Base-by-base conservation (phyloP, 1,140 invertebrate genomes). In the Musca vetustissima region DNA sequence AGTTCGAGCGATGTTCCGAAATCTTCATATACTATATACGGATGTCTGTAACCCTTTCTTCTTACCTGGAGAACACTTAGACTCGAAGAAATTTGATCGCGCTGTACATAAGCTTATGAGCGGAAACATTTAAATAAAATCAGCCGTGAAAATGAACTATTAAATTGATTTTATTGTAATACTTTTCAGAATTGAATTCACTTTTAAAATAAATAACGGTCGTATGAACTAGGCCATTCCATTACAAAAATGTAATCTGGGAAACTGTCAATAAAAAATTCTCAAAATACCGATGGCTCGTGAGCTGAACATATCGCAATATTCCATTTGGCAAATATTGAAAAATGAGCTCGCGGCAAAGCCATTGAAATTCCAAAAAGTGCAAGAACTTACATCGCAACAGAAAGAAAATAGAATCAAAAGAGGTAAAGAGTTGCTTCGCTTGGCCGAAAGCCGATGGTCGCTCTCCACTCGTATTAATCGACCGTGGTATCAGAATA, bases 1-100 rank as follows among this genome's bases (percentile, higher is more conserved):
- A 86, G 94, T 98, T 2, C 86, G 95, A 84, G 92, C 91, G 74
- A 95, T 94, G 86, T 94, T 98, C 75, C 87, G 93, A 68, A 93
- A 93, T 83, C 85, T 98, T 24, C 96, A 98, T 83, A 88, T 89
- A 64, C 89, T 94, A 14, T 98, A 97, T 83, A 92, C 93, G 2
- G 94, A 98, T 84, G 89, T 98, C 17, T 96, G 93, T 77, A 97
- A 97, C 87, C 95, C 96, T 57, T 98, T 98, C 83, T 96, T 97
- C 82, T 89, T 92, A 79, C 94, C 95, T 53, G 93, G 93, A 21
- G 91, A 94, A 75, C 86, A 88, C 73, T 92, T 97, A 55, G 87
- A 84, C 49, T 95, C 93, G 4, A 89, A 88, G 70, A 86, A 86
- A 79, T 89, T 89, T 71, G 87, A 88, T 78, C 84, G 85, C 68